Percentiles rank a stretch among this genome's conserved stretches.
phyloP scores from a whole-genome alignment of 2,797 vertebrate species.

The Sebastiscus albofasciatus region DNA sequence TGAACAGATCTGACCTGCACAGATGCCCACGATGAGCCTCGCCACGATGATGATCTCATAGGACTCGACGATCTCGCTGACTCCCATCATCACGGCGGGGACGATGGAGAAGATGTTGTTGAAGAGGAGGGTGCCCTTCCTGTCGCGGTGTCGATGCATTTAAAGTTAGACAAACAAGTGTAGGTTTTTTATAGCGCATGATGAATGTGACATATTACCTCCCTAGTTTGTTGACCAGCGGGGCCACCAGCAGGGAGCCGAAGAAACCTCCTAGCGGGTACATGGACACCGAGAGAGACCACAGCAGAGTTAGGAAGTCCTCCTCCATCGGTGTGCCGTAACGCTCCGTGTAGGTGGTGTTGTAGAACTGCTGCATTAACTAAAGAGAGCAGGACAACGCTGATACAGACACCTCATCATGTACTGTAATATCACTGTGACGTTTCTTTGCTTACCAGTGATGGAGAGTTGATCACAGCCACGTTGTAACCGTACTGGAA shows the following conservation, averaged over 20 bases:
- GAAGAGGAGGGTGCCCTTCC: conserved; percentile 93
- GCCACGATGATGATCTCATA: conserved; percentile 93
- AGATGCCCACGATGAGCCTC: conserved; percentile 91
- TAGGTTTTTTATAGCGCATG: not conserved
- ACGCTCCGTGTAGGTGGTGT: conserved; percentile 82
- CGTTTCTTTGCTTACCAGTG: conserved; percentile 74
- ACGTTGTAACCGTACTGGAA: conserved; percentile 98
- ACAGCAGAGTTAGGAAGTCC: conserved; percentile 83
- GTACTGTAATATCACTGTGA: not conserved
- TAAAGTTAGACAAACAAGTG: not conserved
- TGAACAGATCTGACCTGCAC: conserved; percentile 85
- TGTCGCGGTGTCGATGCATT: conserved; percentile 56
- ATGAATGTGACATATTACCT: conserved; percentile 76
- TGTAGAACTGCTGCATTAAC: conserved; percentile 92
- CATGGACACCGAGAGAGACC: conserved; percentile 95
- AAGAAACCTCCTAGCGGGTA: conserved; percentile 93
- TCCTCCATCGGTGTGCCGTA: conserved; percentile 46
- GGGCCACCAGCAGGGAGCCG: conserved; percentile 92
- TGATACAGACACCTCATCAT: not conserved
- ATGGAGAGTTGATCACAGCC: conserved; percentile 90
- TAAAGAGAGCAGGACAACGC: conserved; percentile 64
- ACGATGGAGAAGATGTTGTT: conserved; percentile 95
- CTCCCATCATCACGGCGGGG: conserved; percentile 93
- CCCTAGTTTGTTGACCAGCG: conserved; percentile 89
- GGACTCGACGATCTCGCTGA: conserved; percentile 83